Conservation (phyloP, 37 sponge, comb jelly and placozoan species). For the Bolinopsis microptera region DNA sequence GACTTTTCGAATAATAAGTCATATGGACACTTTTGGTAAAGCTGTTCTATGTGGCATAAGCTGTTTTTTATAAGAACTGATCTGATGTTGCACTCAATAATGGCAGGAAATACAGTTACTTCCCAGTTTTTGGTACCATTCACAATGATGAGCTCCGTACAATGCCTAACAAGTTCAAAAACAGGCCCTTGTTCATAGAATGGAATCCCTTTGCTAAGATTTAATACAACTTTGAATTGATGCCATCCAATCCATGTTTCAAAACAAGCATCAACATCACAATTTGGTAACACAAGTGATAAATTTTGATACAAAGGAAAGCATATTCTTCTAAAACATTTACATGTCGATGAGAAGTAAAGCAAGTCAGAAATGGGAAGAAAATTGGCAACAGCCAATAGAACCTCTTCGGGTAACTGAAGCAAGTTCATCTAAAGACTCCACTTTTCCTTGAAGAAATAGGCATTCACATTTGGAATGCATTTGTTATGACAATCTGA, state of each 20-base stretch:
- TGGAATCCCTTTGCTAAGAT: background rate
- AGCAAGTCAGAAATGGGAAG: background rate
- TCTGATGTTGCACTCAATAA: background rate
- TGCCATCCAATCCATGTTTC: constrained; percentile 40
- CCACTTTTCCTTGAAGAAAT: too few species aligned
- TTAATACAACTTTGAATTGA: background rate
- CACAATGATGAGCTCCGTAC: background rate
- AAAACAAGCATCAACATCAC: constrained; percentile 4
- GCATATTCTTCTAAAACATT: constrained; percentile 30
- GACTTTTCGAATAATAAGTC: background rate
- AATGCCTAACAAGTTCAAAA: background rate
- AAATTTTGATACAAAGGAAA: background rate
- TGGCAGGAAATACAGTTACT: background rate
- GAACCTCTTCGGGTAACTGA: constrained; percentile 7
- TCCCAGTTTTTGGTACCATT: constrained; percentile 32
- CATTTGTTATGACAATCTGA: too few species aligned
- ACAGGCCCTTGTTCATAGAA: background rate
- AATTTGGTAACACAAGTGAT: background rate
- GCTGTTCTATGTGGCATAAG: background rate
- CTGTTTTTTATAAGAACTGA: background rate
- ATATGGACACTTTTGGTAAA: background rate
- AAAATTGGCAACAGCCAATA: background rate
- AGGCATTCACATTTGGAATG: too few species aligned
- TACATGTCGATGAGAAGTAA: background rate
- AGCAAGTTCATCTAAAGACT: constrained; percentile 15